A percentile compares a stretch with the other conserved stretches of the same genome.
phyloP scores from a whole-genome alignment of 1,140 invertebrate species.

The Drosophila parabipectinata region DNA sequence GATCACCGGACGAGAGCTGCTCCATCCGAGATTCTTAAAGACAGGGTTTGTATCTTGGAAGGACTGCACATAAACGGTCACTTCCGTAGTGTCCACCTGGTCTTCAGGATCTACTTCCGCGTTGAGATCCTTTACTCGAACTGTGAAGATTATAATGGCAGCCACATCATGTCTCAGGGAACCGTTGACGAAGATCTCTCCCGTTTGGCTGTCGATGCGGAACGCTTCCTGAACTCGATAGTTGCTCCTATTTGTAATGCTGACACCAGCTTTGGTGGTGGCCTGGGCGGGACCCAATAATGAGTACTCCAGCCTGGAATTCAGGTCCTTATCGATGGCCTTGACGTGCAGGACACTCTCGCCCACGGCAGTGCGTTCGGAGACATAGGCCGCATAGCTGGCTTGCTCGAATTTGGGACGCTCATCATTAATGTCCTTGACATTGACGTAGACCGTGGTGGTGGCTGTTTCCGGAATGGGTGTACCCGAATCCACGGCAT shows the following conservation, averaged over 20 bases:
- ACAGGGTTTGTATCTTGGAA: conserved; percentile 91
- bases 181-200: conserved; percentile 89
- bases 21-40: conserved; percentile 89
- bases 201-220: conserved; percentile 88
- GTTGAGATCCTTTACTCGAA: conserved; percentile 90
- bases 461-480: conserved; percentile 91
- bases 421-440: conserved; percentile 93
- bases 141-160: conserved; percentile 91
- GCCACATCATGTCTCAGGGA: conserved; percentile 91
- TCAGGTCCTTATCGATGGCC: conserved; percentile 89
- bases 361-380: conserved; percentile 88
- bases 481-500: conserved; percentile 89
- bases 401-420: conserved; percentile 89
- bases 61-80: conserved; percentile 92
- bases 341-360: conserved; percentile 87
- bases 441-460: conserved; percentile 89
- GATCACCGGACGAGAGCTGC: conserved; percentile 87
- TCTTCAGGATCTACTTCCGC: conserved; percentile 88
- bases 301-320: conserved; percentile 88
- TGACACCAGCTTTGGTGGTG: conserved; percentile 90
- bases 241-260: conserved; percentile 86
- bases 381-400: conserved; percentile 88
- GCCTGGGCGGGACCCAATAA: conserved; percentile 89
- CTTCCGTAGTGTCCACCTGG: conserved; percentile 88
- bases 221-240: conserved; percentile 90